phyloP scores from a whole-genome alignment of 2,797 vertebrate genomes.

The Tapirus indicus region DNA sequence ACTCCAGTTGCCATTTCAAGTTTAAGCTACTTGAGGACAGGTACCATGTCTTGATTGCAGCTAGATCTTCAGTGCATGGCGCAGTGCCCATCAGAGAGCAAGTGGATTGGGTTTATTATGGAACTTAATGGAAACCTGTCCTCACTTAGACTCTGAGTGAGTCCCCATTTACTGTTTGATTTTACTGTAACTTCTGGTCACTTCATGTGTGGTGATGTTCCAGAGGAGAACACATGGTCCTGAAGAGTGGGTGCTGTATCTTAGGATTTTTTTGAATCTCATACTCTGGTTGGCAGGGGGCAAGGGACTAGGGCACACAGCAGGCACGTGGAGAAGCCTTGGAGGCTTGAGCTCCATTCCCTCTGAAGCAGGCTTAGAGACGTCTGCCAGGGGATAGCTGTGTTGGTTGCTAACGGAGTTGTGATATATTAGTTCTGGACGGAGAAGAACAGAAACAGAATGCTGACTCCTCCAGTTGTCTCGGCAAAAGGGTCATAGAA shows the following conservation, averaged over 20 bases:
- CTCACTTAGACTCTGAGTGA: background rate
- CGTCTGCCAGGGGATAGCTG: background rate
- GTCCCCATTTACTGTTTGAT: background rate
- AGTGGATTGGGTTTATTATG: background rate
- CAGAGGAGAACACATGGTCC: background rate
- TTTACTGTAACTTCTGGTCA: background rate
- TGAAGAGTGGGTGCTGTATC: background rate
- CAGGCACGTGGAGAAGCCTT: background rate
- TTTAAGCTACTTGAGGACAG: background rate
- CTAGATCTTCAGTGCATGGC: background rate
- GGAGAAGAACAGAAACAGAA: slow-evolving; percentile 49
- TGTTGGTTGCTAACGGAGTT: slow-evolving; percentile 38
- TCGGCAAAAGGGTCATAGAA: slow-evolving; percentile 40
- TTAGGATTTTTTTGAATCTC: background rate
- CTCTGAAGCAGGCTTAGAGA: background rate
- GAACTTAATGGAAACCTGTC: background rate
- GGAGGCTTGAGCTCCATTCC: background rate
- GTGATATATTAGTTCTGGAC: slow-evolving; percentile 36
- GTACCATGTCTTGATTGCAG: background rate
- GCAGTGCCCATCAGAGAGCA: background rate
- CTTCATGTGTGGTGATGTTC: background rate
- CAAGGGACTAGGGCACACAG: background rate
- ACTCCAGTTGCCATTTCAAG: background rate
- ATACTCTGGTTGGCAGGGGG: background rate
- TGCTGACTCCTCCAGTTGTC: slow-evolving; percentile 29